A percentile compares a stretch with the other conserved stretches of the same genome.
Evolutionary conservation across 2,888 invertebrate species (phyloP).

Genomic region (Punctoribates punctum): DNA sequence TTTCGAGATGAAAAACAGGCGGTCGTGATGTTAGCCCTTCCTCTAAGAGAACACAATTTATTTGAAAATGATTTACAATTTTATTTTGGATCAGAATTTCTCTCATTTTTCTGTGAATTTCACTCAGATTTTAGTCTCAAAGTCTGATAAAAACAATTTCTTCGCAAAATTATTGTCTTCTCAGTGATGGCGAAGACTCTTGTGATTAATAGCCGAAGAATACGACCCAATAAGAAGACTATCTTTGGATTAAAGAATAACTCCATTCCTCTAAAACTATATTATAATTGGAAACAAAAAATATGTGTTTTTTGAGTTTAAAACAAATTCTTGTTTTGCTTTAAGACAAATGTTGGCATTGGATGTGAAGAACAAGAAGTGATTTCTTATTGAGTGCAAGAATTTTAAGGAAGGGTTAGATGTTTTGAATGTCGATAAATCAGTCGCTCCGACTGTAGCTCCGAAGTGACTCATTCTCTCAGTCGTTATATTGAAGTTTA

Average conservation of each 20-base stretch:
- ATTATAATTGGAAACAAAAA: background rate
- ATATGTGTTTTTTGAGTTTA: background rate
- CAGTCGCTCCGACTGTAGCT: background rate
- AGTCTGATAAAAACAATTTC: background rate
- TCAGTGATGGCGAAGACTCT: too few species aligned
- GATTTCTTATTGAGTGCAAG: constrained; percentile 3
- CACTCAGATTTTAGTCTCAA: background rate
- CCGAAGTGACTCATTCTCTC: background rate
- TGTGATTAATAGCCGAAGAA: too few species aligned
- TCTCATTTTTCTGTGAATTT: background rate
- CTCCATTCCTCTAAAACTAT: too few species aligned
- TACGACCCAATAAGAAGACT: background rate
- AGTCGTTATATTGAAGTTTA: background rate
- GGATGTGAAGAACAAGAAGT: background rate
- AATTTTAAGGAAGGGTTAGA: background rate
- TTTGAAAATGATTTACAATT: background rate
- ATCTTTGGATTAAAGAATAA: too few species aligned
- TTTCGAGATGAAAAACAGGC: constrained; percentile 18
- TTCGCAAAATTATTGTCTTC: too few species aligned
- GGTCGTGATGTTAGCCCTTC: background rate
- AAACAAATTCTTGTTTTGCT: background rate
- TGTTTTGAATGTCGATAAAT: background rate
- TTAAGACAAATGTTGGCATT: background rate
- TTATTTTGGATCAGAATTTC: background rate
- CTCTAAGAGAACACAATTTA: background rate